Conservation (phyloP, 2,888 invertebrate species). For the Lysandra bellargus region DNA sequence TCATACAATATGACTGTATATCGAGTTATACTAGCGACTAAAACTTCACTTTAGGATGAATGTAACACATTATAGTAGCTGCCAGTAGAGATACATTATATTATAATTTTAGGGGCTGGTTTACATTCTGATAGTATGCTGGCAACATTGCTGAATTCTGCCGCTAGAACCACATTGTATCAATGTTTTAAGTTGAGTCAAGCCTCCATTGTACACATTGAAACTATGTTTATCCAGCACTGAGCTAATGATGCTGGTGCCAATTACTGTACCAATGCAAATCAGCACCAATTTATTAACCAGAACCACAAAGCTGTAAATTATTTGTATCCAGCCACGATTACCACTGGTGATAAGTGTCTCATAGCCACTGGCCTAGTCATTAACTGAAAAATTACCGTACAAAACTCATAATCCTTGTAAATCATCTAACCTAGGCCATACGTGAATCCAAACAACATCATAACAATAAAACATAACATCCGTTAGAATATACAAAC, state of each 20-base stretch:
- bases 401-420: slow-evolving; percentile 3
- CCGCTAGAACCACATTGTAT: neutral
- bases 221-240: too few relatives aligned
- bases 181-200: neutral
- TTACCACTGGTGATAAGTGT: neutral
- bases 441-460: slow-evolving; percentile 43
- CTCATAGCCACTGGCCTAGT: neutral
- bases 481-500: slow-evolving; percentile 71
- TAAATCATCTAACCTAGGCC: slow-evolving; percentile 36
- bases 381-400: neutral
- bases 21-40: neutral
- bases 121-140: neutral
- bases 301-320: neutral
- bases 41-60: neutral
- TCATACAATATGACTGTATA: neutral
- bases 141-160: neutral
- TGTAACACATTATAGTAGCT: neutral
- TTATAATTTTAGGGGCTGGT: neutral
- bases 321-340: neutral
- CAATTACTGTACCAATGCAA: neutral
- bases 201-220: neutral
- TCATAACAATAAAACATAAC: slow-evolving; percentile 58
- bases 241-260: too few relatives aligned
- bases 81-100: neutral
- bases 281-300: neutral